A percentile compares a stretch with the other conserved stretches of the same genome.
Evolutionary conservation across 2,888 invertebrate species (phyloP).

Genomic region (Podotricha telesiphe): DNA sequence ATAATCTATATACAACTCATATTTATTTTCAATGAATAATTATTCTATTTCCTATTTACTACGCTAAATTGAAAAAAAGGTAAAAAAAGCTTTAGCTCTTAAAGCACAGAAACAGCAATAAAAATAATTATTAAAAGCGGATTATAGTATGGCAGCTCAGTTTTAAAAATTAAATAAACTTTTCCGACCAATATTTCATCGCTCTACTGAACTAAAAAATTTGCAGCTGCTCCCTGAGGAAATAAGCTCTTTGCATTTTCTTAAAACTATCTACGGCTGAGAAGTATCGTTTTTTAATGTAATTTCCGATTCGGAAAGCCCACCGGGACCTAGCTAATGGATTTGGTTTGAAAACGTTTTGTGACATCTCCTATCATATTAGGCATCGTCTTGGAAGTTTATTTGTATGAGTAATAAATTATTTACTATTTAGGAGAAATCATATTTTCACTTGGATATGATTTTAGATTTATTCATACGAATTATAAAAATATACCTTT

Average conservation of each 20-base stretch:
- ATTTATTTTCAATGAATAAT: not conserved
- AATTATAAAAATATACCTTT: not conserved
- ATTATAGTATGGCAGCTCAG: not conserved
- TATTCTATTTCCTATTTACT: not conserved
- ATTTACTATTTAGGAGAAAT: not conserved
- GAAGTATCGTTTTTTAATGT: conserved; percentile 80
- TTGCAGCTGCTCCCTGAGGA: conserved; percentile 44
- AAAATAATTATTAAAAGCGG: conserved; percentile 7
- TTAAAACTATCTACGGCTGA: conserved; percentile 63
- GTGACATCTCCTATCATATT: conserved; percentile 37
- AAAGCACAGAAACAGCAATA: not conserved
- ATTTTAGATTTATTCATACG: too few species aligned
- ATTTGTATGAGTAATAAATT: conserved; percentile 3
- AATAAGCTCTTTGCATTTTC: conserved; percentile 55
- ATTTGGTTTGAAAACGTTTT: conserved; percentile 60
- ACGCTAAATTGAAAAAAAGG: not conserved
- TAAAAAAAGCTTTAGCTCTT: not conserved
- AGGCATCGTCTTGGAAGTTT: conserved; percentile 17
- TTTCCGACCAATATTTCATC: conserved; percentile 32
- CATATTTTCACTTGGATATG: not conserved
- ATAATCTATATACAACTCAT: too few species aligned
- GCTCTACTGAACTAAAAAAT: conserved; percentile 42
- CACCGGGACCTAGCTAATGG: conserved; percentile 73
- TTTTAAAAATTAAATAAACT: conserved; percentile 31
- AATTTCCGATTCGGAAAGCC: conserved; percentile 79